A percentile compares a stretch with the other conserved stretches of the same genome.
These are phyloP conservation scores for Formica exsecta DNA, from an alignment of 1,140 invertebrate genomes.

Conservation along the genomic window DNA sequence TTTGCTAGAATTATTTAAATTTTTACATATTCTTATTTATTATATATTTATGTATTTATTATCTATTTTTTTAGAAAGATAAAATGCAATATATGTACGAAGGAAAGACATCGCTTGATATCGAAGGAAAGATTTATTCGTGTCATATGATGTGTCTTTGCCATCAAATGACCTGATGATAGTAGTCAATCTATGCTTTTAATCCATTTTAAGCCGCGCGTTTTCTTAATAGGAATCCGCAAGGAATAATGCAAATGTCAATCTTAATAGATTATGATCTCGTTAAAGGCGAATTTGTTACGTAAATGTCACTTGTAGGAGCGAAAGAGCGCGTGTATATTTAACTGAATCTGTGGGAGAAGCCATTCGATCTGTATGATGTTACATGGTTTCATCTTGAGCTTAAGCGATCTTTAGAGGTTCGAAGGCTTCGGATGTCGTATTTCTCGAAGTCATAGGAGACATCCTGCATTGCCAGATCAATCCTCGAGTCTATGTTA, in stretches of 20 bases:
- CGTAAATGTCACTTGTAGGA: slow-evolving; percentile 43
- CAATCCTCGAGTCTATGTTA: slow-evolving; percentile 17
- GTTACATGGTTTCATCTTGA: slow-evolving; percentile 57
- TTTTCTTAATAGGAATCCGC: background rate
- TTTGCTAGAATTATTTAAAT: background rate
- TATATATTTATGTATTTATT: too few species aligned
- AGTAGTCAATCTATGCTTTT: background rate
- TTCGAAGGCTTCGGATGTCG: slow-evolving; percentile 43
- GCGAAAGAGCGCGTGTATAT: slow-evolving; percentile 42
- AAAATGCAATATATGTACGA: background rate
- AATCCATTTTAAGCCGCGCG: slow-evolving; percentile 1
- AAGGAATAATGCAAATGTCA: slow-evolving; percentile 6
- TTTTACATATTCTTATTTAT: background rate
- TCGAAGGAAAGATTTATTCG: background rate
- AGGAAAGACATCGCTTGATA: background rate
- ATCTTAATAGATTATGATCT: slow-evolving; percentile 40
- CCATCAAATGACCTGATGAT: background rate
- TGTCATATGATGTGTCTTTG: background rate
- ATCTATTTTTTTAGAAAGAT: background rate
- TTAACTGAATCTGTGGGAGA: slow-evolving; percentile 44
- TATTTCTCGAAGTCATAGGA: slow-evolving; percentile 19
- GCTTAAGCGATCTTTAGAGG: slow-evolving; percentile 42
- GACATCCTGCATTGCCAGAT: background rate
- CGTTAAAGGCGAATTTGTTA: slow-evolving; percentile 47
- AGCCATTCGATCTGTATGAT: slow-evolving; percentile 42